Evolutionary conservation across 2,888 invertebrate species (phyloP), one percentile per base, ranked within the genome.

Genomic region (Agrochola lychnidis): DNA sequence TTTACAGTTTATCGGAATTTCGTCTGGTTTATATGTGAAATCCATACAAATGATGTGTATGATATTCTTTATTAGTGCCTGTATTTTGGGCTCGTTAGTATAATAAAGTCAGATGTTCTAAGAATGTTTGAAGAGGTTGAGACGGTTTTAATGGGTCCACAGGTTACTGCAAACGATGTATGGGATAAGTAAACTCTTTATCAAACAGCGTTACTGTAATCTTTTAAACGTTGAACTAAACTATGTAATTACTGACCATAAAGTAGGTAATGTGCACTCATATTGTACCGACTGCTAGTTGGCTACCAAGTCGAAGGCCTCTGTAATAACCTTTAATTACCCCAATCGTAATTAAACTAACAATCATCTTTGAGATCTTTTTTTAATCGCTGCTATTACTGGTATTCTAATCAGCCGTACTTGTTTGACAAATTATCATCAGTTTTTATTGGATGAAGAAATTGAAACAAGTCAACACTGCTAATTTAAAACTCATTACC

Each of bases 351-450:
- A 86, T 87, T 87, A 87, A 81, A 68, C 51, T 10, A 86, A 73
- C 87, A 85, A 81, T 76, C 72, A 79, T 82, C 82, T 78, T 56
- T 30, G 67, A 87, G 76, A 86, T 86, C 67, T 87, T 87, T 86
- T 86, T 86, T 79, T 86, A 87, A 86, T 84, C 78, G 74, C 48
- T 14, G 75, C 76, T 71, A 79, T 81, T 78, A 86, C 71, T 76
- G 71, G 71, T 78, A 87, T 87, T 86, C 79, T 77, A 87, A 87
- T 87, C 82, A 87, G 88, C 68, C 42, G 59, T 79, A 84, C 84
- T 86, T 87, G 86, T 86, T 87, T 87, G 84, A 87, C 87, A 87
- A 87, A 87, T 87, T 86, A 86, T 81, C 83, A 70, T 86, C 72
- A 81, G 70, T 81, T 86, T 84, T 87, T 84, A 82, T 86, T 78